A percentile compares a stretch with the other conserved stretches of the same genome.
Conservation (phyloP, 92 coral and sea anemone species). For the Micromussa lordhowensis region DNA sequence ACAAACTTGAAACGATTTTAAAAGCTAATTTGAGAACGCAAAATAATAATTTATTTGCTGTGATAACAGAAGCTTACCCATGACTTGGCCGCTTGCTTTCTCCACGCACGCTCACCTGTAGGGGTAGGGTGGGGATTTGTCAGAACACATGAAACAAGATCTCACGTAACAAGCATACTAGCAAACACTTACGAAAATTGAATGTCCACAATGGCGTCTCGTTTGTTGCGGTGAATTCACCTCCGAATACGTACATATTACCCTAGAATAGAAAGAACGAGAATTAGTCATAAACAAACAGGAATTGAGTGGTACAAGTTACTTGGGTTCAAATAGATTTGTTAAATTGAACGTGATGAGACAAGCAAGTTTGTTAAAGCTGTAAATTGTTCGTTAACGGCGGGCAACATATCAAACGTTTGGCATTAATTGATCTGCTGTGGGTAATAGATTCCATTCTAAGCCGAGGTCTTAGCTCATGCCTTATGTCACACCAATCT, state of each 20-base stretch:
- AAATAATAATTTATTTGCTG: not conserved
- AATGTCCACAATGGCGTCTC: slow-evolving; percentile 93
- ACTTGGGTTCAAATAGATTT: not conserved
- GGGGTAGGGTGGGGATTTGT: slow-evolving; percentile 1
- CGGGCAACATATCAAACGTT: no score
- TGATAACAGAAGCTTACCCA: slow-evolving; percentile 34
- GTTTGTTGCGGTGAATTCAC: slow-evolving; percentile 86
- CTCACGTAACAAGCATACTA: not conserved
- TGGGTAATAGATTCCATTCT: no score
- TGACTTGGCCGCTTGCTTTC: slow-evolving; percentile 54
- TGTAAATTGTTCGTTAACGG: no score
- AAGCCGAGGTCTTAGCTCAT: no score
- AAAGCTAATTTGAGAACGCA: not conserved
- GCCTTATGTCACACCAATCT: no score
- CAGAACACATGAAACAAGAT: not conserved
- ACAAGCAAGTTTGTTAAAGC: no score
- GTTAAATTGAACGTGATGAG: no score
- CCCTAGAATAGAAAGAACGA: slow-evolving; percentile 56
- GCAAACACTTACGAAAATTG: slow-evolving; percentile 76
- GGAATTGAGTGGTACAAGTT: not conserved
- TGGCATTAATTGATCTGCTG: no score
- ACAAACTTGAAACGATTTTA: no score
- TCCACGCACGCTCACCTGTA: slow-evolving; percentile 52
- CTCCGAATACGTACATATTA: slow-evolving; percentile 91
- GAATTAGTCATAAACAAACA: not conserved